Evolutionary conservation across 2,797 vertebrate species (phyloP), one percentile per base, ranked within the genome.

Genomic region (Sebastes itinus): DNA sequence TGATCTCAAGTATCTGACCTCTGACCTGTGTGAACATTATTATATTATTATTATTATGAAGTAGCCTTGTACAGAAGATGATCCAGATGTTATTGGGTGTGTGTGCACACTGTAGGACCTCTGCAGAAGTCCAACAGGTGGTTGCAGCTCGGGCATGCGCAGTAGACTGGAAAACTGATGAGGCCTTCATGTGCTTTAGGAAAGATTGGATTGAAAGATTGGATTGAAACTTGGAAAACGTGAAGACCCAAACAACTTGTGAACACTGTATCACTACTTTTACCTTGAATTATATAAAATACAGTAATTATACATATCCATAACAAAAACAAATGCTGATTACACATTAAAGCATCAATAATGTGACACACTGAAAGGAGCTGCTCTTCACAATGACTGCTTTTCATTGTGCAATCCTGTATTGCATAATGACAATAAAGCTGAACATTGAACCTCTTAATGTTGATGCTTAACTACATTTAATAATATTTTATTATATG

Each of bases 81-180:
- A 65, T 30, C 18, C 83, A 87, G 73, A 88, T 81, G 87, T 84
- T 81, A 9, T 63, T 80, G 77, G 75, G 80, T 72, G 83, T 72
- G 82, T 76, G 30, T 75, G 46, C 65, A 7, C 0, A 7, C 0
- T 18, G 42, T 0, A 55, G 56, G 22, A 70, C 68, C 75, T 85
- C 73, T 75, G 65, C 35, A 28, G 42, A 81, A 86, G 77, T 56
- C 33, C 28, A 78, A 69, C 92, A 92, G 89, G 90, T 92, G 92
- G 46, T 55, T 74, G 3, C 54, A 12, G 5, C 0, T 18, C 3
- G 32, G 59, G 52, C 92, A 94, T 93, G 95, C 92, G 88, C 89
- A 77, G 6, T 78, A 56, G 10, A 25, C 16, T 7, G 30, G 0
- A 59, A 49, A 49, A 20, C 23, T 1, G 0, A 49, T 55, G 86